Base-by-base conservation (phyloP, 1,140 invertebrate genomes). In the Phortica variegata region DNA sequence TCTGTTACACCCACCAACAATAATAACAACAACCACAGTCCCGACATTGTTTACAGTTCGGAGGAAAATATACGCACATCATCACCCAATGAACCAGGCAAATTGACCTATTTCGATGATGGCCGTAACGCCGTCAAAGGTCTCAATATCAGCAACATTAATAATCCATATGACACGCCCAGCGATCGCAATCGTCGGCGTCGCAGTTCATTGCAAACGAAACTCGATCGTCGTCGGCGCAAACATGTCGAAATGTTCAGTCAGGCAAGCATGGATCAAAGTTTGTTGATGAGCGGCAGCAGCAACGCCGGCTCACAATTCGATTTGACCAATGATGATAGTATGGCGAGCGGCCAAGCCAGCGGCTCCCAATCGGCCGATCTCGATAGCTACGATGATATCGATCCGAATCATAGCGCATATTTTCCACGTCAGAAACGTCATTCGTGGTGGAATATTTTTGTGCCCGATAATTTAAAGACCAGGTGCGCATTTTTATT, bases 371-470 rank as follows among this genome's bases (percentile, higher is more conserved):
- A 60, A 63, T 13, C 47, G 45, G 34, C 54, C 13, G 49, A 54
- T 19, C 49, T 59, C 17, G 68, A 73, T 41, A 56, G 61, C 21
- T 51, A 65, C 33, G 65, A 63, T 29, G 63, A 65, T 49, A 43
- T 70, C 15, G 65, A 73, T 65, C 65, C 69, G 41, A 61, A 54
- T 54, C 70, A 72, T 40, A 45, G 26, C 8, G 62, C 60, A 42
- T 71, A 73, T 12, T 80, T 82, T 58, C 75, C 81, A 3, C 79
- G 87, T 13, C 86, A 89, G 65, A 89, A 90, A 63, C 79, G 89
- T 47, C 83, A 85, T 8, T 90, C 88, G 10, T 91, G 89, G 89
- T 91, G 88, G 88, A 90, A 89, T 65, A 87, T 89, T 20, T 89
- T 91, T 58, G 85, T 88, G 6, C 85, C 85, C 43, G 87, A 90